Evolutionary conservation across 1,140 invertebrate species (phyloP), one percentile per base, ranked within the genome.

Genomic region (Drosophila pectinifera): DNA sequence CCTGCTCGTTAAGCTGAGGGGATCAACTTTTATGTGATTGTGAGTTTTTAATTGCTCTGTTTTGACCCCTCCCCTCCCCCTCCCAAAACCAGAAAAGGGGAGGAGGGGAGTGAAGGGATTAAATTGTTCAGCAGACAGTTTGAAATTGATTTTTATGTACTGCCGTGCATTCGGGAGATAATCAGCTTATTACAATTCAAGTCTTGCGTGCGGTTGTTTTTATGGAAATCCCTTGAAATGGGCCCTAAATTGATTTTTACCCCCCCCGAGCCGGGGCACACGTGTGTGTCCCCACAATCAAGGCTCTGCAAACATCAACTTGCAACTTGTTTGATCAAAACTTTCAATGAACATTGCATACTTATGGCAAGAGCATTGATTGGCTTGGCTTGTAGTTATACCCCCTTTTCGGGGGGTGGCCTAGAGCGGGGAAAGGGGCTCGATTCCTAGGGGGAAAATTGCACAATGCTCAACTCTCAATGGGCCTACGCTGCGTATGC

Each of bases 281-380:
- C 1, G 26, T 26, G 53, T 45, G 51, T 68, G 54, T 42, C 48
- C 34, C 56, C 62, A 46, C 68, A 74, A 79, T 80, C 78, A 81
- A 81, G 73, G 74, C 69, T 82, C 54, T 74, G 74, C 80, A 82
- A 82, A 82, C 73, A 82, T 82, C 79, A 81, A 78, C 79, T 82
- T 78, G 79, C 67, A 63, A 43, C 68, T 69, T 82, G 79, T 82
- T 82, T 82, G 79, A 58, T 64, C 58, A 62, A 82, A 82, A 81
- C 80, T 81, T 81, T 70, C 79, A 62, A 58, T 63, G 73, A 72
- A 77, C 77, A 79, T 82, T 72, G 55, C 58, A 64, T 74, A 62
- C 56, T 68, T 74, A 62, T 56, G 64, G 42, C 41, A 11, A 13
- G 31, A 22, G 78, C 78, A 76, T 61, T 77, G 72, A 74, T 74